Evolutionary conservation across 1,140 invertebrate genomes (phyloP).

Genomic region (Pseudomyrmex sp.): DNA sequence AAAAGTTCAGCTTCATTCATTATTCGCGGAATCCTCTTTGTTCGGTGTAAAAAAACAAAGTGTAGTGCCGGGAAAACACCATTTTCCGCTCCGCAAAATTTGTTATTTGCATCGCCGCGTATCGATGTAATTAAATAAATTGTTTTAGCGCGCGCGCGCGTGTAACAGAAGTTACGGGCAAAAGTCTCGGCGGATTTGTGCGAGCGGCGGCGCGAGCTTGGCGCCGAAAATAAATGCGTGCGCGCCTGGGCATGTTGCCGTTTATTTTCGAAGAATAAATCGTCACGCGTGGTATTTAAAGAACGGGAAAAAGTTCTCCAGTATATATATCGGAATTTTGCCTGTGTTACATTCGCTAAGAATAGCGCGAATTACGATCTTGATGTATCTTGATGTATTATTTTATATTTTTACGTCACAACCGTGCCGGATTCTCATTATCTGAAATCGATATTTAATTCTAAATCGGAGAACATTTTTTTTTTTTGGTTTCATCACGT

Average conservation of each 20-base stretch:
- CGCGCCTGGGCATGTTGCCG: neutral
- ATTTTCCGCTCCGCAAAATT: no score
- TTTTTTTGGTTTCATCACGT: no score
- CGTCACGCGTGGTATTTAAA: neutral
- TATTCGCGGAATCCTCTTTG: no score
- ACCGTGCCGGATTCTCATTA: neutral
- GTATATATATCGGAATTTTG: neutral
- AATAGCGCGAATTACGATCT: neutral
- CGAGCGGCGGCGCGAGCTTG: neutral
- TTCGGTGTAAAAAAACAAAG: no score
- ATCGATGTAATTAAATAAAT: slow-evolving; percentile 6
- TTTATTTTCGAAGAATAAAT: slow-evolving; percentile 22
- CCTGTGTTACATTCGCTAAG: neutral
- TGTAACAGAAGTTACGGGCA: neutral
- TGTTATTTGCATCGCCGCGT: neutral
- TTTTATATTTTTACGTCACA: neutral
- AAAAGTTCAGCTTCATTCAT: no score
- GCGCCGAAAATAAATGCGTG: slow-evolving; percentile 17
- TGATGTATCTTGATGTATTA: neutral
- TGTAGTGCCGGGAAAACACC: no score
- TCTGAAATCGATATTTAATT: slow-evolving; percentile 18
- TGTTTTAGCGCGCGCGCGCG: neutral
- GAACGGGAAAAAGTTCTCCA: neutral
- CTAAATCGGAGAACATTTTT: no score
- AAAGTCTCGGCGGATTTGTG: slow-evolving; percentile 2